These are phyloP conservation scores for Eubasilissa regina DNA, from an alignment of 1,140 invertebrate genomes.

Conservation along the genomic window DNA sequence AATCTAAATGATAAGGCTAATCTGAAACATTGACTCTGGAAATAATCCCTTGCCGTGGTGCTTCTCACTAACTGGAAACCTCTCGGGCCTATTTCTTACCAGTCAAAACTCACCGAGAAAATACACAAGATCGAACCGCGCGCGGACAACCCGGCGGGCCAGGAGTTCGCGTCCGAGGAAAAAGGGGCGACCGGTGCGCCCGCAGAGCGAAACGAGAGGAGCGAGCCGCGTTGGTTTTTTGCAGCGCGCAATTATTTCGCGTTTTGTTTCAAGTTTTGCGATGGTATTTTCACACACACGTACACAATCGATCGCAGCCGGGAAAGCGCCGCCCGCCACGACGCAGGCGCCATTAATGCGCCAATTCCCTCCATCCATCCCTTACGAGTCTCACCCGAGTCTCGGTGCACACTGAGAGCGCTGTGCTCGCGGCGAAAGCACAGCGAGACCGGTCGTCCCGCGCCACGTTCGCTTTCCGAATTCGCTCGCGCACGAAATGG, in stretches of 20 bases:
- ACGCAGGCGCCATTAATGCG: constrained; percentile 47
- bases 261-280: background rate
- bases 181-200: background rate
- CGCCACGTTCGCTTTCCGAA: constrained; percentile 23
- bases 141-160: background rate
- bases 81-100: constrained; percentile 42
- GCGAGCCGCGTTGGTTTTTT: background rate
- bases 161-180: background rate
- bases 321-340: constrained; percentile 7
- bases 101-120: constrained; percentile 33
- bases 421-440: constrained; percentile 38
- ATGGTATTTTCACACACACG: constrained; percentile 41
- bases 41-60: constrained; percentile 29
- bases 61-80: constrained; percentile 24
- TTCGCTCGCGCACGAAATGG: constrained; percentile 14
- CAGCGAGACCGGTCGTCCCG: constrained; percentile 4
- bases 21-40: constrained; percentile 25
- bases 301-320: constrained; percentile 49
- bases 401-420: constrained; percentile 37
- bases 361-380: constrained; percentile 51
- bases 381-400: constrained; percentile 34
- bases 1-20: background rate
- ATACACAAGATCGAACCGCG: constrained; percentile 9
- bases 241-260: background rate
- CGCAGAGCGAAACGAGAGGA: no score